Base-by-base conservation (phyloP, 2,797 vertebrate species). In the Buceros bicornis region DNA sequence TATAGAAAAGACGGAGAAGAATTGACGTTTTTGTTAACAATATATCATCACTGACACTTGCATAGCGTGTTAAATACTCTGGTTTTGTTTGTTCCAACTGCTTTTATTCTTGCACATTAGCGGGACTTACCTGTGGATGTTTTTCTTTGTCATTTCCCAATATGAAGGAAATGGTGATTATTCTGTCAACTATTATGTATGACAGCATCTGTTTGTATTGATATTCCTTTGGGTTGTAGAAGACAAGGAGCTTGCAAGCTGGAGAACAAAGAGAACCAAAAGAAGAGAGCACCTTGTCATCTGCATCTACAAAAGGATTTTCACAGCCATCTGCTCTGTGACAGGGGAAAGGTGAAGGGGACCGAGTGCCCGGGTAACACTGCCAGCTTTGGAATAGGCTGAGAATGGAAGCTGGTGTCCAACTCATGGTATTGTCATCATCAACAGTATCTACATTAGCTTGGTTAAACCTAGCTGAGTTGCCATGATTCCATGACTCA, bases 341-440 rank as follows among this genome's bases (percentile, higher is more conserved):
- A 26, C 1, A 3, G 22, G 8, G 24, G 16, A 70, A 84, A 60
- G 0, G 1, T 0, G 1, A 54, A 35, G 37, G 16, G 29, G 12
- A 33, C 28, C 43, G 58, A 76, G 24, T 45, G 47, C 31, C 33
- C 50, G 35, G 26, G 33, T 70, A 70, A n/a, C 10, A 81, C 10
- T 2, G 1, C 51, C 43, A 19, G 31, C 29, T 81, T 70, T 70
- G 43, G 16, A 65, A 78, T 5, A 73, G 28, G 12, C 24, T 73
- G n/a, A 40, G 43, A 45, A 37, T 21, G 3, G 48, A 71, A 50
- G 6, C 26, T 56, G 53, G 8, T 43, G 33, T 70, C 26, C 26
- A 74, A 64, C 11, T 58, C 21, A 31, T 58, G 13, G 24, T 66
- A 24, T 70, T 57, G 13, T 42, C 24, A 26, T 47, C 20, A 10